phyloP scores from a whole-genome alignment of 2,113 vertebrate genomes.

The Parus major region DNA sequence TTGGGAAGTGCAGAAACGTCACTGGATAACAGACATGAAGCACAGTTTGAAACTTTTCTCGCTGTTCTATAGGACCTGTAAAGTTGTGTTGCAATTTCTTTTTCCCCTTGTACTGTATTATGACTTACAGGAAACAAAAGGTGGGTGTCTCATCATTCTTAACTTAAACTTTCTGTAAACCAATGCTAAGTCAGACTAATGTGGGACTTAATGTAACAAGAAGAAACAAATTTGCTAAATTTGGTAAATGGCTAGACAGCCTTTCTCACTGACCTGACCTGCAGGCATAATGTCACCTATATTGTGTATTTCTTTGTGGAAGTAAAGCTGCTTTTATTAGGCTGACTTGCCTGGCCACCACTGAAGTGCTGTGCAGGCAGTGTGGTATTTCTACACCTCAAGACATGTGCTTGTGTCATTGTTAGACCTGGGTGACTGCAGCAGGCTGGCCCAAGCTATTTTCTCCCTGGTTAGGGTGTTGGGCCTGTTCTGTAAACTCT shows the following conservation, averaged over 20 bases:
- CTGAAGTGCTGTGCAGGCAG: background rate
- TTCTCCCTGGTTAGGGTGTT: background rate
- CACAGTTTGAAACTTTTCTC: background rate
- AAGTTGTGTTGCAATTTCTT: background rate
- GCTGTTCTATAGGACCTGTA: background rate
- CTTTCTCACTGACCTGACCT: background rate
- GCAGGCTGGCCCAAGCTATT: background rate
- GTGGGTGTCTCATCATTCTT: background rate
- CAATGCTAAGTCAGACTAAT: background rate
- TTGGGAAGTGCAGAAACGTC: background rate
- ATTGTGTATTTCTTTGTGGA: background rate
- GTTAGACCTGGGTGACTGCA: background rate
- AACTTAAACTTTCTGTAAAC: background rate
- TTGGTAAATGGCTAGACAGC: background rate
- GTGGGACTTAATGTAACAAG: background rate
- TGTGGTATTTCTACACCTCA: background rate
- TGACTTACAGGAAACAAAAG: background rate
- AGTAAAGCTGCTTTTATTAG: background rate
- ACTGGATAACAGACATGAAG: background rate
- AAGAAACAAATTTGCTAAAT: background rate
- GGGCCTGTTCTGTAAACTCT: background rate
- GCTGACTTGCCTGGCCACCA: background rate
- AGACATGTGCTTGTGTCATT: fast-evolving
- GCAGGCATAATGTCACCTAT: background rate
- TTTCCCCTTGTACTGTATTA: background rate